phyloP scores from a whole-genome alignment of 2,888 invertebrate genomes.

The Philopedon plagiatum region DNA sequence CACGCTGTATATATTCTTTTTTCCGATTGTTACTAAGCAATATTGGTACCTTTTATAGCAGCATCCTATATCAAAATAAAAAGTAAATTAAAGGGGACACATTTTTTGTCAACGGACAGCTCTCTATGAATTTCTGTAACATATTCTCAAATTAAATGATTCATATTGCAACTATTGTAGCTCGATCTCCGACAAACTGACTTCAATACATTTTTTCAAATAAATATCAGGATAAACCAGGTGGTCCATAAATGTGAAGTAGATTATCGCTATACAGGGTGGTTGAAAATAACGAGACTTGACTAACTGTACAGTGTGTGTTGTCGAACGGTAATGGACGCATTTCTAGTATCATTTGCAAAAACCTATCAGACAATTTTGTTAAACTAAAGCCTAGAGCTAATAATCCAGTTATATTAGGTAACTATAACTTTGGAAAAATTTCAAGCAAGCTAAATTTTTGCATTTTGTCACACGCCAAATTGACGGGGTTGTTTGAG shows the following conservation, averaged over 20 bases:
- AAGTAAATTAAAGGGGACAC: conserved; percentile 15
- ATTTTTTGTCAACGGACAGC: conserved; percentile 3
- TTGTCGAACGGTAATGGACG: not conserved
- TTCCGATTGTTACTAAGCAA: conserved; percentile 26
- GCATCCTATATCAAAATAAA: not conserved
- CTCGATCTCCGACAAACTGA: not conserved
- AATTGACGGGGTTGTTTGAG: no score
- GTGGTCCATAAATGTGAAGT: conserved; percentile 18
- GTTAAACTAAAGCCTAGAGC: conserved; percentile 9
- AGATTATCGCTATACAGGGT: conserved; percentile 17
- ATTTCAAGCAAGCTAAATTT: no score
- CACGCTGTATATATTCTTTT: not conserved
- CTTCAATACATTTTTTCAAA: conserved; percentile 8
- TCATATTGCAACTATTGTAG: not conserved
- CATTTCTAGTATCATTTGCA: conserved; percentile 10
- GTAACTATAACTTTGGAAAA: no score
- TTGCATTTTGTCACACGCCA: no score
- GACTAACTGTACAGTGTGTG: conserved; percentile 2
- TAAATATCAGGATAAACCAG: conserved; percentile 11
- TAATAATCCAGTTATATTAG: no score
- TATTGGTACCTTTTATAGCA: conserved; percentile 20
- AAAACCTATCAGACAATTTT: conserved; percentile 16
- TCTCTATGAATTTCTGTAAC: conserved; percentile 16
- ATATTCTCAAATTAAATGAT: conserved; percentile 17
- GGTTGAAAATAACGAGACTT: conserved; percentile 17